Evolutionary conservation across 2,797 vertebrate species (phyloP), one percentile per base, ranked within the genome.

Genomic region (Avahi laniger): DNA sequence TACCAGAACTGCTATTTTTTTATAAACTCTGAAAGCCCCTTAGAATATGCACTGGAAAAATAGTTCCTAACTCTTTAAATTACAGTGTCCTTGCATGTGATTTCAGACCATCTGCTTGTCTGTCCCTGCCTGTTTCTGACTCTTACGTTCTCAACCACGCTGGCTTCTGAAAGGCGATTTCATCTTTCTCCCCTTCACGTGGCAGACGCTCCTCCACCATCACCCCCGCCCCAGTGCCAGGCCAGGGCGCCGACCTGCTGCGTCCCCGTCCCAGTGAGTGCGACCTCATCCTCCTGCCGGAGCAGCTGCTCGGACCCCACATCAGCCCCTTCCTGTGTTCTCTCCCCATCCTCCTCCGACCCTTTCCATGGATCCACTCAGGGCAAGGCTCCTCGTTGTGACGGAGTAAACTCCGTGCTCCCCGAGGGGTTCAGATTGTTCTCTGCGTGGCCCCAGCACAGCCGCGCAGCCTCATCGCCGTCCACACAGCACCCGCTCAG

Each of bases 401-500:
- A 24, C 10, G 17, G 52, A 65, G 13, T 13, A 12, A 5, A 9
- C 38, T 26, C 30, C n/a, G 6, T 4, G 9, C 12, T 6, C 7
- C 26, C 20, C 4, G 7, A 9, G 18, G 7, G 20, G 10, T 8
- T 38, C 33, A 15, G 50, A 1, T 46, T 9, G 0, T 41, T 26
- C 5, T 35, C 63, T 30, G 5, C 7, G 18, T 43, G 43, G 41
- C 13, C 22, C 22, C 87, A 4, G 0, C 8, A 0, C 48, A 7
- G 17, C 63, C 65, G 7, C 43, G 8, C 65, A 73, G 24, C 20
- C 43, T 61, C 4, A 2, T 18, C 15, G 14, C 57, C 2, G 35
- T 28, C 26, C n/a, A 75, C 2, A 20, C 57, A 11, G 57, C 57
- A 14, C 12, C 7, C 1, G 2, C 28, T 65, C 90, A n/a, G 14